Base-by-base conservation (phyloP, 2,113 vertebrate genomes). In the Axis porcinus region DNA sequence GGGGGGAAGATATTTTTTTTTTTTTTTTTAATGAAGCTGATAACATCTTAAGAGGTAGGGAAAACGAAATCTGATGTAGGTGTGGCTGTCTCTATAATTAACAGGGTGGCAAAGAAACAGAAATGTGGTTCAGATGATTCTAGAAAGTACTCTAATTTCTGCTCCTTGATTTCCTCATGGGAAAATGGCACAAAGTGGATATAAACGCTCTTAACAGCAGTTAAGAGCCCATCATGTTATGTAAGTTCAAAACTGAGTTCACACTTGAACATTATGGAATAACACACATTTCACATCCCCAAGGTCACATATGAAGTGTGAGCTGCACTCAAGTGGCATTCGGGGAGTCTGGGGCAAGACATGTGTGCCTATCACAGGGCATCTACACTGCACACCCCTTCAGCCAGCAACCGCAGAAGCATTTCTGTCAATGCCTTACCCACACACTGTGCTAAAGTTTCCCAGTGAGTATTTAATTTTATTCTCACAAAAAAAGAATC, bases 301-400 rank as follows among this genome's bases (percentile, higher is more conserved):
- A 4, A 5, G 81, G 57, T 25, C 82, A 43, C 50, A 33, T 0
- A 43, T 8, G 13, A 54, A 91, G 57, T 30, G 12, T 27, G 58
- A 60, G n/a, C 21, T 54, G 28, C 23, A 47, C 2, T 9, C 47
- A 11, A 25, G 43, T 30, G 8, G 57, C 5, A 0, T 47, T 28
- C 8, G 27, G 58, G 60, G 45, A 36, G n/a, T 15, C 45, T 54
- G 19, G 36, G 36, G 92, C 2, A 15, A 13, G 4, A 1, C 6
- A 6, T 0, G 5, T 23, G 25, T 25, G 4, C 0, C 2, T 12
- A 13, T 27, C 6, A 6, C 0, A 4, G 10, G 5, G 25, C 4
- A 2, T 28, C 23, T 2, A 23, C 33, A 4, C 14, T 1, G 21
- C 27, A 10, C 3, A 3, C 9, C 30, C 36, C 27, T 1, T 10